Percentiles rank a stretch among this genome's conserved stretches.
Evolutionary conservation across 2,888 invertebrate genomes (phyloP).

Genomic region (Lepidochitona cinerea): DNA sequence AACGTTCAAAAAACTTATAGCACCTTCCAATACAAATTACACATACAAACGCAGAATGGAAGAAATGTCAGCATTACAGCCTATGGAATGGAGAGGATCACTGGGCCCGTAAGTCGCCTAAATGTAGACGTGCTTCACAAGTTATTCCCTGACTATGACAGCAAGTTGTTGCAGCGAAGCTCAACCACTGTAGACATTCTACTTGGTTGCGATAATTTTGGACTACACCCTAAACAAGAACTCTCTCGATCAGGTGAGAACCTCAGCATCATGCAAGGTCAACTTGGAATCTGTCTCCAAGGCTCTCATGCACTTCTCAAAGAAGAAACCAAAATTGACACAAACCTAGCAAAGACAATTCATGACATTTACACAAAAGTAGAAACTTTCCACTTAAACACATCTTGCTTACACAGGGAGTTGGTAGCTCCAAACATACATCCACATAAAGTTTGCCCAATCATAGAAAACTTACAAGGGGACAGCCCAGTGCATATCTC

Average conservation of each 20-base stretch:
- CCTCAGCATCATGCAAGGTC: constrained; percentile 7
- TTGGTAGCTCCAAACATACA: background rate
- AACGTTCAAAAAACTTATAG: constrained; percentile 8
- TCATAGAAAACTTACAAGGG: too few relatives aligned
- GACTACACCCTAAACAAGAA: constrained; percentile 7
- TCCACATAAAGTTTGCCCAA: too few relatives aligned
- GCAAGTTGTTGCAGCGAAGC: background rate
- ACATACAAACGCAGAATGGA: background rate
- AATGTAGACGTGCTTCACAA: background rate
- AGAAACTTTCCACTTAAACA: too few relatives aligned
- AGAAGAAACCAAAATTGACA: too few relatives aligned
- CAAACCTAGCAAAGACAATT: background rate
- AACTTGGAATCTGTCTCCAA: too few relatives aligned
- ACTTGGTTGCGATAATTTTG: constrained; percentile 9
- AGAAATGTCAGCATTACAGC: background rate
- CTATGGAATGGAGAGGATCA: constrained; percentile 2
- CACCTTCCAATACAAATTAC: background rate
- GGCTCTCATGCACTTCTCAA: too few relatives aligned
- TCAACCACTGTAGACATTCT: background rate
- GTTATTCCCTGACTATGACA: background rate
- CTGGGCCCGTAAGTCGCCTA: background rate
- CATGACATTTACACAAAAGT: background rate
- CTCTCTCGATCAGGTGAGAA: background rate
- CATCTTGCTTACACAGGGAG: background rate
- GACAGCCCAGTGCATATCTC: too few relatives aligned